A percentile compares a stretch with the other conserved stretches of the same genome.
These are phyloP conservation scores for Trachelus iudaicus DNA, from an alignment of 2,888 invertebrate species.

Conservation along the genomic window DNA sequence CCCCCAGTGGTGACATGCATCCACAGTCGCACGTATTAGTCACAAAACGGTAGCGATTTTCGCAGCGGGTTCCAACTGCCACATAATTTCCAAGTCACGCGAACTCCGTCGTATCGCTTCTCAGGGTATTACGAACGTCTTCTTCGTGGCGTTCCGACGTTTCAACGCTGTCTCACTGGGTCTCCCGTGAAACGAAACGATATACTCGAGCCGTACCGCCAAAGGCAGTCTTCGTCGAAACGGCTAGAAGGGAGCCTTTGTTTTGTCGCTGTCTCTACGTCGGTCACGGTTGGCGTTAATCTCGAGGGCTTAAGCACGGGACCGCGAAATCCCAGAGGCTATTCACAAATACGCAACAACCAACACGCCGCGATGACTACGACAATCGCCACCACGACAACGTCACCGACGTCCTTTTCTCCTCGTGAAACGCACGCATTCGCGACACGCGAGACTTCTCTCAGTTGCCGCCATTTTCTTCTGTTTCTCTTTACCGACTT, in stretches of 20 bases:
- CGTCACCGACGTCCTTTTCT: slow-evolving; percentile 34
- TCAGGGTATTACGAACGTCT: not conserved
- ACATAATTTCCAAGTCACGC: not conserved
- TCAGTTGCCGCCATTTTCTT: slow-evolving; percentile 11
- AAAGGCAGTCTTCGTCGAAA: not conserved
- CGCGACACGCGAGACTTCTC: not conserved
- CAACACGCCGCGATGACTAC: slow-evolving; percentile 20
- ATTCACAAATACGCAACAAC: slow-evolving; percentile 43
- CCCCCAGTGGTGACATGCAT: not conserved
- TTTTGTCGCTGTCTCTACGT: slow-evolving; percentile 37
- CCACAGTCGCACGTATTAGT: not conserved
- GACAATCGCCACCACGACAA: slow-evolving; percentile 15
- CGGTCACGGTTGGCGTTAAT: slow-evolving; percentile 45
- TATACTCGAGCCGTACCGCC: not conserved
- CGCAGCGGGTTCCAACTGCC: not conserved
- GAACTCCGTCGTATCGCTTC: not conserved
- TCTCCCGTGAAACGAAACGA: not conserved
- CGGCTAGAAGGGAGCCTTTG: slow-evolving; percentile 27
- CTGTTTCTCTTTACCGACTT: slow-evolving; percentile 17
- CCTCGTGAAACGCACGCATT: not conserved
- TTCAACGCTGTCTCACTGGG: not conserved
- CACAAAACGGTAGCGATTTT: not conserved
- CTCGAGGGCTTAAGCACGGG: slow-evolving; percentile 43
- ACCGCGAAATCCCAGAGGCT: slow-evolving; percentile 50
- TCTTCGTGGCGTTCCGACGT: not conserved